Evolutionary conservation across 2,113 vertebrate species (phyloP).

Genomic region (Salvelinus alpinus): DNA sequence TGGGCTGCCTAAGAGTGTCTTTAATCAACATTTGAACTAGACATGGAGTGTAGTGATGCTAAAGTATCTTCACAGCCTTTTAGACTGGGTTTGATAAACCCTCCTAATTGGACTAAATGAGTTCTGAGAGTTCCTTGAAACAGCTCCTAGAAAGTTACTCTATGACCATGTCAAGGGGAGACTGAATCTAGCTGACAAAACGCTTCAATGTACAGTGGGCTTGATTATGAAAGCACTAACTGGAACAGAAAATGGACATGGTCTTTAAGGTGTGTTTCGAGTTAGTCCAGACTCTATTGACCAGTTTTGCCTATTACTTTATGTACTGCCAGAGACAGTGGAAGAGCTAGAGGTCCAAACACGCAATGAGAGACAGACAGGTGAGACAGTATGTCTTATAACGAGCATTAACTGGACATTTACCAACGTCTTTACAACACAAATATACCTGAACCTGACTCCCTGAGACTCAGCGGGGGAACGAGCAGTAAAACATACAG

Average conservation of each 20-base stretch:
- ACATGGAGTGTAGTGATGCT: neutral
- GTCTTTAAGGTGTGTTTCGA: too few species aligned
- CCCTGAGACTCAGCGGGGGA: conserved; percentile 26
- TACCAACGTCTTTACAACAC: conserved; percentile 16
- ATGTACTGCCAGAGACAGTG: neutral
- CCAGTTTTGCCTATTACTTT: too few species aligned
- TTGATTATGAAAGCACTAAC: too few species aligned
- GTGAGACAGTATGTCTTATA: neutral
- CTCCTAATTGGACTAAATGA: conserved; percentile 25
- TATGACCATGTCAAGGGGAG: neutral
- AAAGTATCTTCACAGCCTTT: neutral
- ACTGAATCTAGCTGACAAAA: too few species aligned
- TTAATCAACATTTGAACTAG: conserved; percentile 21
- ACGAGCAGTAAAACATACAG: conserved; percentile 41
- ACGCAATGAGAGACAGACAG: neutral
- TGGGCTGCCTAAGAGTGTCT: conserved; percentile 19
- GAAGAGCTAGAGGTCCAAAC: neutral
- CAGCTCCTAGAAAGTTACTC: neutral
- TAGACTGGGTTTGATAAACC: neutral
- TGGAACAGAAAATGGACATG: too few species aligned
- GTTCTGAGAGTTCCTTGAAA: conserved; percentile 12
- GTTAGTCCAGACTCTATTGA: too few species aligned
- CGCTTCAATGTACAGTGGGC: too few species aligned
- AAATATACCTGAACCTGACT: conserved; percentile 15
- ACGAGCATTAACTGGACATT: conserved; percentile 6